Evolutionary conservation across 1,140 invertebrate genomes (phyloP), one percentile per base, ranked within the genome.

Genomic region (Trinorchestia longiramus): DNA sequence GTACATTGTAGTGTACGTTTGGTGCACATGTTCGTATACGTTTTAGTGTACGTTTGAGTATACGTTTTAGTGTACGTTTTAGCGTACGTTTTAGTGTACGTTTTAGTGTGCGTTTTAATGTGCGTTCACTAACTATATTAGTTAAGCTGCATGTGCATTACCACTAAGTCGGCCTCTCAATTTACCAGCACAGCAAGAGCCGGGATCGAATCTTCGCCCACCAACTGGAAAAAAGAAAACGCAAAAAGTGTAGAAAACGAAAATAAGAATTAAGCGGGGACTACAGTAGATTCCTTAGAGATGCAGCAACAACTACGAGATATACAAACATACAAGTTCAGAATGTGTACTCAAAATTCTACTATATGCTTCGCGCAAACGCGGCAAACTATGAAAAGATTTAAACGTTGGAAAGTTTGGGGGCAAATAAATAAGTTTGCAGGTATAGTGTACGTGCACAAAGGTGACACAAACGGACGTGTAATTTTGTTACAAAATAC

Each of bases 151-250:
- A 3, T 77, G 62, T 77, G 47, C 62, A 28, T n/a, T n/a, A 77
- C 15, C 62, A 77, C 62, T 19, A 77, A 77, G 62, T 77, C 62
- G 36, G 15, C 28, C 8, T 77, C 15, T 77, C 62, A 77, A 77
- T 90, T 94, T 94, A 94, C 92, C 92, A 94, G 92, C 92, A 94
- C 44, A 44, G 43, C 92, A 94, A 94, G 95, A 87, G 45, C 43
- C 87, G 95, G 15, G 43, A n/a, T n/a, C 95, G 95, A 43, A 87
- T 88, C 43, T 87, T 87, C 42, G 42, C 95, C 95, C 95, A 88
- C 44, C 57, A 95, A 62, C 95, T 88, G 57, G 43, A 95, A 95
- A 57, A n/a, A 43, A 95, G 40, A 77, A 44, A 95, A 23, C 23
- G 42, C 45, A 96, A 42, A 42, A 28, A 41, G 42, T 42, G 42